These are phyloP conservation scores for Pseudomugil gertrudae DNA, from an alignment of 2,797 vertebrate species.

Conservation along the genomic window DNA sequence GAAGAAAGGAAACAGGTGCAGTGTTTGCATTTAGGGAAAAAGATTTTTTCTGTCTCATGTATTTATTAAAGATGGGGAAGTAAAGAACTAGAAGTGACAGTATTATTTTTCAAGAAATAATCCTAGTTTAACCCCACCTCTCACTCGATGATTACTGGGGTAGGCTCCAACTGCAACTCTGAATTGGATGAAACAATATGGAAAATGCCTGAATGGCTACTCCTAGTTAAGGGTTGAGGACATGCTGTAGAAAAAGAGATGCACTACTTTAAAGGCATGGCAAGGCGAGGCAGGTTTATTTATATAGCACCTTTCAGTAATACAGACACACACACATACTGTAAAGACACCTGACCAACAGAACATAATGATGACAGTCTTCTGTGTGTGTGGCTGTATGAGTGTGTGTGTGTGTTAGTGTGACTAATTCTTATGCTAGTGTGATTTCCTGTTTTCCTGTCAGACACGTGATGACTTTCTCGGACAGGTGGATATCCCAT, in stretches of 20 bases:
- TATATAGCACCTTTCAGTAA: no score
- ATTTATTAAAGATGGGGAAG: not conserved
- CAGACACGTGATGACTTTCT: slow-evolving; percentile 99
- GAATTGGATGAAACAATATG: no score
- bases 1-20: not conserved
- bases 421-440: slow-evolving; percentile 27
- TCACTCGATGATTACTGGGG: no score
- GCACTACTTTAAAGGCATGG: not conserved
- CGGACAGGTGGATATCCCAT: slow-evolving; percentile 95
- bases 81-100: not conserved
- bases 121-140: not conserved
- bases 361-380: slow-evolving; percentile 7
- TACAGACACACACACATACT: not conserved
- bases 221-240: no score
- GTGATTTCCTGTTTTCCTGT: slow-evolving; percentile 19
- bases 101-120: not conserved
- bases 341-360: not conserved
- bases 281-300: no score
- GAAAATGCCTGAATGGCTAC: no score
- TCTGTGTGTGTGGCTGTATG: not conserved
- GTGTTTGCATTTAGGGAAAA: not conserved
- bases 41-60: not conserved
- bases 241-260: not conserved
- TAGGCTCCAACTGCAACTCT: no score
- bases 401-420: slow-evolving; percentile 1